Percentiles rank a stretch among this genome's conserved stretches.
Evolutionary conservation across 1,140 invertebrate species (phyloP).

Genomic region (Drosophila neocordata): DNA sequence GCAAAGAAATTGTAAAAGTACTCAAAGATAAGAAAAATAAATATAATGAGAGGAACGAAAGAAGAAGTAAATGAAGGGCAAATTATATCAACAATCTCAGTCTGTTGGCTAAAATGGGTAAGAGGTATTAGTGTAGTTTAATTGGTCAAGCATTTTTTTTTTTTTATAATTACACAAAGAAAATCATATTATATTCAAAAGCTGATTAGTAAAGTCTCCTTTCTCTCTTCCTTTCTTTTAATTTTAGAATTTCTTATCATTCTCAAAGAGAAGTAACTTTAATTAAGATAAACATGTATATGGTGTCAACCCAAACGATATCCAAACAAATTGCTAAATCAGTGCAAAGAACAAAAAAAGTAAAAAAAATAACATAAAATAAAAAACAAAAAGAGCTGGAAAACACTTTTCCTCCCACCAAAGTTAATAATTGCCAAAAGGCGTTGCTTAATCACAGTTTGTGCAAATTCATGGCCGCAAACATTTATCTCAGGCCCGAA

Average conservation of each 20-base stretch:
- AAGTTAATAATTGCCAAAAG: constrained; percentile 55
- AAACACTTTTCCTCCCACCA: constrained; percentile 24
- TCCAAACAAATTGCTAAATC: constrained; percentile 39
- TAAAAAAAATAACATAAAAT: constrained; percentile 1
- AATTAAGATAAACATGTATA: constrained; percentile 6
- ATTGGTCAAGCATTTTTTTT: constrained; percentile 39
- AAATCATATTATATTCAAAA: constrained; percentile 64
- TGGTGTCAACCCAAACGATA: not conserved
- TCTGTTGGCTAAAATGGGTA: constrained; percentile 53
- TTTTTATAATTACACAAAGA: constrained; percentile 48
- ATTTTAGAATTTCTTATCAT: too few relatives aligned
- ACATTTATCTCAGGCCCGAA: constrained; percentile 39
- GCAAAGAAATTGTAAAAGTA: constrained; percentile 35
- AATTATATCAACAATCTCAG: constrained; percentile 14
- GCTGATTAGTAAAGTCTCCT: constrained; percentile 26
- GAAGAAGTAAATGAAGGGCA: not conserved
- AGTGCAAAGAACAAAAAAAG: too few relatives aligned
- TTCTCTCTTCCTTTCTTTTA: not conserved
- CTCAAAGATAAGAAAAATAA: constrained; percentile 25
- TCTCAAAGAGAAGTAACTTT: not conserved
- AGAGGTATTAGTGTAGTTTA: constrained; percentile 60
- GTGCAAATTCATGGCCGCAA: constrained; percentile 23
- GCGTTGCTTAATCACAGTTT: constrained; percentile 31
- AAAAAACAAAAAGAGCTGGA: constrained; percentile 22
- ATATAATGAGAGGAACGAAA: constrained; percentile 25